Evolutionary conservation across 2,888 invertebrate genomes (phyloP).

Genomic region (Sympetrum striolatum): DNA sequence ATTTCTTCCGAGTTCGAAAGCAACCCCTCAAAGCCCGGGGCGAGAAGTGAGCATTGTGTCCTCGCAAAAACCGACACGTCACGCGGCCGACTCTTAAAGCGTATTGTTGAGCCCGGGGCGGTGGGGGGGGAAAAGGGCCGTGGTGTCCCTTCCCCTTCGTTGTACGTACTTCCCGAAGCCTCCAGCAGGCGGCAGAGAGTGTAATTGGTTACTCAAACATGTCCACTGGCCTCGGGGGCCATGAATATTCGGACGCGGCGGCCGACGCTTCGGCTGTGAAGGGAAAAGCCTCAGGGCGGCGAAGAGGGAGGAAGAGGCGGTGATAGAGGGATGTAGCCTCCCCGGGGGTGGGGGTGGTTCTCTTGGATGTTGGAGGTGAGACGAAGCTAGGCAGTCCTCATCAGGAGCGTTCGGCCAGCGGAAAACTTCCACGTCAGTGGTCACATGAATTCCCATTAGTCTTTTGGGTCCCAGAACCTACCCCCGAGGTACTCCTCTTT

Average conservation of each 20-base stretch:
- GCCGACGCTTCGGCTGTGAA: conserved; percentile 28
- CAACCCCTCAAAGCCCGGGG: conserved; percentile 4
- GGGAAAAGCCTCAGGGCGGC: not conserved
- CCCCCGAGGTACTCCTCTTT: conserved; percentile 24
- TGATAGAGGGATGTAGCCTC: not conserved
- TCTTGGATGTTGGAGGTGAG: conserved; percentile 28
- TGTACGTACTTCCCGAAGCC: conserved; percentile 40
- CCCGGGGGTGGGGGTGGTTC: not conserved
- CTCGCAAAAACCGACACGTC: conserved; percentile 38
- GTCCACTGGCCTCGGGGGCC: conserved; percentile 37
- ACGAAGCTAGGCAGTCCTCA: conserved; percentile 27
- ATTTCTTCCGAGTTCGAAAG: not conserved
- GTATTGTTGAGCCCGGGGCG: conserved; percentile 14
- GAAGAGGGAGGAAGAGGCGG: not conserved
- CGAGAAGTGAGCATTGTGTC: conserved; percentile 34
- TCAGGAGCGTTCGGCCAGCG: conserved; percentile 39
- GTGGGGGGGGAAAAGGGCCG: not conserved
- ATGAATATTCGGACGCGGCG: conserved; percentile 37
- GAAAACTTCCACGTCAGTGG: conserved; percentile 44
- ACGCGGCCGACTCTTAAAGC: conserved; percentile 32
- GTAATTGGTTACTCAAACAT: conserved; percentile 42
- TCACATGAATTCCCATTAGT: conserved; percentile 46
- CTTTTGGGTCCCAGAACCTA: conserved; percentile 29
- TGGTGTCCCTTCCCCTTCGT: not conserved
- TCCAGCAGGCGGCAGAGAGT: conserved; percentile 42